A percentile compares a stretch with the other conserved stretches of the same genome.
Conservation (phyloP, 2,888 invertebrate species). For the Oscheius sp. region DNA sequence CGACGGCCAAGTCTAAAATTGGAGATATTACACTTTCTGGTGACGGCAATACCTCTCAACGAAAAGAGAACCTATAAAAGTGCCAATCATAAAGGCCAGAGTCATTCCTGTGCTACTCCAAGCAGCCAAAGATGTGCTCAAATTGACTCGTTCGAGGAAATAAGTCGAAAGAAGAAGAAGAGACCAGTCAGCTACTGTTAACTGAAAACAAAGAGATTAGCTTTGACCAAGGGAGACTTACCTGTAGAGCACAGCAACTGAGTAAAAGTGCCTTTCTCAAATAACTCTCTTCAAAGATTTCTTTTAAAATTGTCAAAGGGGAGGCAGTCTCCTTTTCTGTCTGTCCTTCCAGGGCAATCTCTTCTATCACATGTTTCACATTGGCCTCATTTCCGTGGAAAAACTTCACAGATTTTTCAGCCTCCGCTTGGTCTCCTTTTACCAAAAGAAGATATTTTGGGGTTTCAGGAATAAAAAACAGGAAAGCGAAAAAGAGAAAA, state of each 20-base stretch:
- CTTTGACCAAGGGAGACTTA: not conserved
- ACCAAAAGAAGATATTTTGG: constrained; percentile 61
- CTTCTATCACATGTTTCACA: constrained; percentile 50
- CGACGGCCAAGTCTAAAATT: constrained; percentile 55
- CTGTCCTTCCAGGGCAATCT: constrained; percentile 49
- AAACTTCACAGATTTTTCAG: constrained; percentile 51
- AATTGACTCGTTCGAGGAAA: constrained; percentile 51
- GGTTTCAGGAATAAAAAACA: constrained; percentile 62
- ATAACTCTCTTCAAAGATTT: constrained; percentile 52
- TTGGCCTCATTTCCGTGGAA: constrained; percentile 58
- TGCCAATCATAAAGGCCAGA: constrained; percentile 55
- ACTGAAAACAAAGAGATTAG: constrained; percentile 35
- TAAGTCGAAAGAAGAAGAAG: constrained; percentile 59
- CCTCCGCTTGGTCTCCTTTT: constrained; percentile 40
- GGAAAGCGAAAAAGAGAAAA: constrained; percentile 43
- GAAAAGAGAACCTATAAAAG: constrained; percentile 52
- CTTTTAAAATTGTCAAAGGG: constrained; percentile 35
- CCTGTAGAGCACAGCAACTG: constrained; percentile 50
- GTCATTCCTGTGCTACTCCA: constrained; percentile 62
- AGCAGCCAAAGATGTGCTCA: constrained; percentile 47
- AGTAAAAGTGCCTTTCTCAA: constrained; percentile 57
- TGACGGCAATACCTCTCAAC: constrained; percentile 54
- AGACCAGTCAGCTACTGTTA: constrained; percentile 62
- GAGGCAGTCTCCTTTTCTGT: constrained; percentile 41
- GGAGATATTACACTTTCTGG: not conserved